Conservation (phyloP, 2,797 vertebrate genomes). For the Parambassis ranga region DNA sequence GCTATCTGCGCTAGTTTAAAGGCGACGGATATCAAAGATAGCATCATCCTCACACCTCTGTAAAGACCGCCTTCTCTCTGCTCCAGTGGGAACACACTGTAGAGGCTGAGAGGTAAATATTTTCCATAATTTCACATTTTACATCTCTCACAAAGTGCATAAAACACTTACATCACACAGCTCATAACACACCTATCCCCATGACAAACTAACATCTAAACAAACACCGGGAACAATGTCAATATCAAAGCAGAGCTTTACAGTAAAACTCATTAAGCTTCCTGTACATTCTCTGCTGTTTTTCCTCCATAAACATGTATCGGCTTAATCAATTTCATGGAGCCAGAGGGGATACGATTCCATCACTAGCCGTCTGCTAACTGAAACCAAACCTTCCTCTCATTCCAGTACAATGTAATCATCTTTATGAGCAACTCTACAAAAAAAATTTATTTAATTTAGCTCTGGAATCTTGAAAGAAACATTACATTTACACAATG, state of each 20-base stretch:
- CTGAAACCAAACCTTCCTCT: constrained; percentile 47
- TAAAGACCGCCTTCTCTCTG: constrained; percentile 11
- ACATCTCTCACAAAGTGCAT: neutral
- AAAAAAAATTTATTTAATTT: neutral
- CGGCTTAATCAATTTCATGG: constrained; percentile 45
- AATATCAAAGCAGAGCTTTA: constrained; percentile 30
- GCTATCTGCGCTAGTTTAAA: constrained; percentile 11
- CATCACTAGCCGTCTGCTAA: constrained; percentile 12
- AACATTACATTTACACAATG: neutral
- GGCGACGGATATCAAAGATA: constrained; percentile 50
- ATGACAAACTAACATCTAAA: constrained; percentile 9
- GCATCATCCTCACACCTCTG: constrained; percentile 37
- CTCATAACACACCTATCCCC: neutral
- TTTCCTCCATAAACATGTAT: constrained; percentile 51
- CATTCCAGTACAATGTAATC: constrained; percentile 11
- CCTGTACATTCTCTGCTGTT: constrained; percentile 30
- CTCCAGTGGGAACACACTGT: constrained; percentile 31
- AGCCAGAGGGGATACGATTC: constrained; percentile 27
- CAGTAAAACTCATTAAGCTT: constrained; percentile 10
- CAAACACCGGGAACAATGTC: constrained; percentile 22
- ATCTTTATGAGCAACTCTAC: neutral
- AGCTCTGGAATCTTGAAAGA: neutral
- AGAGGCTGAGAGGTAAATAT: constrained; percentile 10
- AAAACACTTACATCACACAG: neutral
- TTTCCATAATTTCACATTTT: constrained; percentile 28